Evolutionary conservation across 2,888 invertebrate genomes (phyloP), one percentile per base, ranked within the genome.

Genomic region (Coronaproctus castanopsis): DNA sequence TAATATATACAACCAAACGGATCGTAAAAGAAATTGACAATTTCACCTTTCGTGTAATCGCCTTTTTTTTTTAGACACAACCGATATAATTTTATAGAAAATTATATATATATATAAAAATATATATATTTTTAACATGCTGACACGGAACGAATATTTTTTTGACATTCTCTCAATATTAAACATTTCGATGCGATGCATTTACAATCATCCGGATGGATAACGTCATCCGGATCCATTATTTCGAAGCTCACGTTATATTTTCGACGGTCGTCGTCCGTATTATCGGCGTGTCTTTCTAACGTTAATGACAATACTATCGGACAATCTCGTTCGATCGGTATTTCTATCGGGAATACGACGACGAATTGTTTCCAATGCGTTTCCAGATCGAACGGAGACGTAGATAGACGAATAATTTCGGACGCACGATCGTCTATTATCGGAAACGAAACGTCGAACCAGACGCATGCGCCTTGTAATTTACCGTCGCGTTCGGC

Each of bases 331-430:
- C 71, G 71, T 68, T 72, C 81, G 55, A 80, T 77, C 61, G 73
- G 70, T 21, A 77, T 73, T 59, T 78, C 75, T 21, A 78, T 71
- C 0, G 90, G 89, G 53, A 93, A 71, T 1, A 89, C 78, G 64
- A 93, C 80, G 0, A 78, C 74, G 1, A 82, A 82, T 71, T 85
- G 85, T 68, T 83, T 81, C 85, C 85, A 85, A 68, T 85, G 84
- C 1, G 84, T 85, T 54, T 72, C 67, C 56, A 74, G 71, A 57
- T 73, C 71, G 22, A 67, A 70, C 1, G 83, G 82, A 57, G 77
- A 73, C 1, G 83, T 83, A 3, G 78, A 78, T 50, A 80, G 69
- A 10, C 68, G 69, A 21, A 74, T 68, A 53, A 68, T 63, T 3
- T 70, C 64, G 63, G 23, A 10, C 20, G 19, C 24, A 14, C 36